phyloP scores from a whole-genome alignment of 1,140 invertebrate species.

The Trichonephila clavipes region DNA sequence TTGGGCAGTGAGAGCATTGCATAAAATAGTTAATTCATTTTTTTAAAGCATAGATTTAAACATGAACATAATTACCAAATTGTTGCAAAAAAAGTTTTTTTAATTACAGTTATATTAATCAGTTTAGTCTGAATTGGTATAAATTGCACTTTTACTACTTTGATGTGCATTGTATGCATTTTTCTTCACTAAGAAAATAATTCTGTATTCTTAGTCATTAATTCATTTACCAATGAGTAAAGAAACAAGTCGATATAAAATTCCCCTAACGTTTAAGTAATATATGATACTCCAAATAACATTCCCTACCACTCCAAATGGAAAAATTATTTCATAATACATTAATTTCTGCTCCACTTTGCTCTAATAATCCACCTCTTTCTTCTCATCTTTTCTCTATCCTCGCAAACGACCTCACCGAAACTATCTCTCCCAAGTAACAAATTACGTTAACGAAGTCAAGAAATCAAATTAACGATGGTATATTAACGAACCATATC shows the following conservation, averaged over 20 bases:
- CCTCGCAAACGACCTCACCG: not conserved
- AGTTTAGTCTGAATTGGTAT: no score
- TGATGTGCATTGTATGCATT: no score
- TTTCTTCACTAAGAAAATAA: no score
- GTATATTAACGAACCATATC: constrained; percentile 57
- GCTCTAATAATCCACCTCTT: not conserved
- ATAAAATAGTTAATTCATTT: no score
- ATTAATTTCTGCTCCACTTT: constrained; percentile 2
- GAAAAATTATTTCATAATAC: not conserved
- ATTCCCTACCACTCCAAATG: not conserved
- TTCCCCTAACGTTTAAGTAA: not conserved
- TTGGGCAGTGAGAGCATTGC: no score
- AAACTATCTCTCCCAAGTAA: constrained; percentile 24
- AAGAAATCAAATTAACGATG: constrained; percentile 55
- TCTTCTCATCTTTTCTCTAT: no score
- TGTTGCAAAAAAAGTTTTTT: no score
- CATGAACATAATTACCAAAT: no score
- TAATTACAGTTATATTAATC: no score
- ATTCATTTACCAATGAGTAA: not conserved
- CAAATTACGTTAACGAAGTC: constrained; percentile 55
- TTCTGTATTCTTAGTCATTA: not conserved
- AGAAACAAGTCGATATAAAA: not conserved
- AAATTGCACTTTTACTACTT: no score
- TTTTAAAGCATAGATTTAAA: no score
- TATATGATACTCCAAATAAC: not conserved